Conservation (phyloP, 2,797 vertebrate species). For the Hippoglossus hippoglossus region DNA sequence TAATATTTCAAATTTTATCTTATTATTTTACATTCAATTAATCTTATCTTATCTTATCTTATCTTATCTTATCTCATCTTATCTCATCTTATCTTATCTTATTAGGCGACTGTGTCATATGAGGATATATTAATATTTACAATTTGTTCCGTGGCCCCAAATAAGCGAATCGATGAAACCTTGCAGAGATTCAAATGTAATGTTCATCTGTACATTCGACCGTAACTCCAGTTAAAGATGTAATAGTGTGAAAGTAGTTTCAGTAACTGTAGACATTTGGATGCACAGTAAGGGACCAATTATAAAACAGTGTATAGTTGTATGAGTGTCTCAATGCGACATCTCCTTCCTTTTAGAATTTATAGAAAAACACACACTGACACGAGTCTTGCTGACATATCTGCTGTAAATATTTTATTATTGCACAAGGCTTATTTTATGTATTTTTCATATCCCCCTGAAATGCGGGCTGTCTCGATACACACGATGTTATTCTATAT, state of each 20-base stretch:
- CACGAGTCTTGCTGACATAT: constrained; percentile 9
- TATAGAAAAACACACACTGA: constrained; percentile 1
- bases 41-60: too few relatives aligned
- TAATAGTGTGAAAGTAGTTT: neutral
- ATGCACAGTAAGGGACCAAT: too few relatives aligned
- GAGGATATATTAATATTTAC: neutral
- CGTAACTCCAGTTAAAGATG: neutral
- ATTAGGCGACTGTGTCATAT: too few relatives aligned
- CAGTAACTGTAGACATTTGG: neutral
- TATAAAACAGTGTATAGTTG: neutral
- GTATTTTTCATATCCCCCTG: constrained; percentile 25
- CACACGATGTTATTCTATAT: constrained; percentile 3
- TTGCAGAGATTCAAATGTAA: neutral
- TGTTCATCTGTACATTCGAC: neutral
- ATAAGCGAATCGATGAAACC: neutral
- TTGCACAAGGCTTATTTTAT: constrained; percentile 7
- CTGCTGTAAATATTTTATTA: constrained; percentile 44
- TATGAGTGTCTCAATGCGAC: neutral
- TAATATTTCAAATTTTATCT: too few relatives aligned
- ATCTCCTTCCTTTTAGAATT: neutral
- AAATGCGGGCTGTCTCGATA: neutral
- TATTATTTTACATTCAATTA: too few relatives aligned
- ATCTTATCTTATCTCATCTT: too few relatives aligned
- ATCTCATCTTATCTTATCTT: too few relatives aligned
- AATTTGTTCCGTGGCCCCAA: neutral